phyloP scores from a whole-genome alignment of 2,113 vertebrate genomes.

The Coregonus clupeaformis region DNA sequence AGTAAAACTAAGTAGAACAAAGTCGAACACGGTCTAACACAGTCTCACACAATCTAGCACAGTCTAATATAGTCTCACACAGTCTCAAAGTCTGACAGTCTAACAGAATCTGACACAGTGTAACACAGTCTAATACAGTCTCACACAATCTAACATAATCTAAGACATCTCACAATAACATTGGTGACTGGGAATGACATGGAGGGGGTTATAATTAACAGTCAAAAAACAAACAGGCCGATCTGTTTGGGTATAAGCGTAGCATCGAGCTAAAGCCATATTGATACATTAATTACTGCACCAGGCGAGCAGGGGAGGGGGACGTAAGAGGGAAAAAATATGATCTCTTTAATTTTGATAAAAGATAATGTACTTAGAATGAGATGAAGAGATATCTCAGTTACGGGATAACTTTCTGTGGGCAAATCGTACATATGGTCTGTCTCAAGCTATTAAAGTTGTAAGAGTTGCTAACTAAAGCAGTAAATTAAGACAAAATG shows the following conservation, averaged over 20 bases:
- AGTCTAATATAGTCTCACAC: constrained; percentile 9
- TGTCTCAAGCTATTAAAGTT: not conserved
- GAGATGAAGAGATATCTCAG: constrained; percentile 38
- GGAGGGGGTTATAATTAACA: constrained; percentile 33
- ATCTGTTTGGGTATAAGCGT: constrained; percentile 49
- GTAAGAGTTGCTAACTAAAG: not conserved
- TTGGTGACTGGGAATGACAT: constrained; percentile 19
- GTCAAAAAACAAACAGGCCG: constrained; percentile 53
- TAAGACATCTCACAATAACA: constrained; percentile 15
- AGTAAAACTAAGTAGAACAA: not conserved
- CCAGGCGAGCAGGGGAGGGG: constrained; percentile 14
- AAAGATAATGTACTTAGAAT: constrained; percentile 36
- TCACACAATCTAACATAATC: constrained; percentile 1
- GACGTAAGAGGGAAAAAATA: constrained; percentile 12
- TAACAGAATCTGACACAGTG: not conserved
- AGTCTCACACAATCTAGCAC: not conserved
- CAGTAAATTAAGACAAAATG: constrained; percentile 7
- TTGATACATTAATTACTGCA: constrained; percentile 59
- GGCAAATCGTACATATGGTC: not conserved
- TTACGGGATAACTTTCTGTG: constrained; percentile 18
- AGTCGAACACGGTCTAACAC: not conserved
- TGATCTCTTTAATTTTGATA: constrained; percentile 60
- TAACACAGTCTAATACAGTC: not conserved
- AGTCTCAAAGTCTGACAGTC: not conserved
- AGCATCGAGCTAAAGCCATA: constrained; percentile 50